A percentile compares a stretch with the other conserved stretches of the same genome.
These are phyloP conservation scores for Pseudomyrmex cubaensis DNA, from an alignment of 1,140 invertebrate species.

Conservation along the genomic window DNA sequence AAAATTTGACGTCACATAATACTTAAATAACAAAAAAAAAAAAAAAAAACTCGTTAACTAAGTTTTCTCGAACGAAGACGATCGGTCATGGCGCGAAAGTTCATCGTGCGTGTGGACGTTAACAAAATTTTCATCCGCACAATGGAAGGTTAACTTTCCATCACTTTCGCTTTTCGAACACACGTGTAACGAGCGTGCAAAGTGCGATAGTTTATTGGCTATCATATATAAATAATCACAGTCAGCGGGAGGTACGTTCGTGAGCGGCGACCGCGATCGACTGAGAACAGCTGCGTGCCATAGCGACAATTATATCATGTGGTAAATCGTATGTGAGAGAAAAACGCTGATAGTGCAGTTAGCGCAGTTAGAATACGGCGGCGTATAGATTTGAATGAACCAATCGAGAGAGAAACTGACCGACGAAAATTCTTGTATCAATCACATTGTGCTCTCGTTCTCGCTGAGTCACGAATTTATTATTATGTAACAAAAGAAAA, in stretches of 20 bases:
- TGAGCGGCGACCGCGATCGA: slow-evolving; percentile 42
- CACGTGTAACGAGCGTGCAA: background rate
- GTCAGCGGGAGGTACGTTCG: background rate
- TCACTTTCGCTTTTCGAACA: background rate
- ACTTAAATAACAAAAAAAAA: too few species aligned
- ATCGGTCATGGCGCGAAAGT: slow-evolving; percentile 10
- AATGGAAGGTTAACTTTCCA: background rate
- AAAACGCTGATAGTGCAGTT: slow-evolving; percentile 5
- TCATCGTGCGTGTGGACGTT: slow-evolving; percentile 7
- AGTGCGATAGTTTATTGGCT: background rate
- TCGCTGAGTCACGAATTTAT: too few species aligned
- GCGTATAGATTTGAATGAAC: slow-evolving; percentile 17
- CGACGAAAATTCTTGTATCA: background rate
- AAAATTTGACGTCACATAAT: too few species aligned
- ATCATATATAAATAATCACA: background rate
- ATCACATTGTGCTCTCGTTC: too few species aligned
- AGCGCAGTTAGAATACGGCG: background rate
- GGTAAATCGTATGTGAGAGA: slow-evolving; percentile 9
- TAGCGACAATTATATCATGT: slow-evolving; percentile 20
- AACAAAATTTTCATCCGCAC: background rate
- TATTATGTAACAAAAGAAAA: too few species aligned
- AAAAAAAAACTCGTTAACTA: too few species aligned
- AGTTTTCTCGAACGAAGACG: too few species aligned
- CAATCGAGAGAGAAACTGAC: background rate
- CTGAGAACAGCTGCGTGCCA: slow-evolving; percentile 1